Evolutionary conservation across 2,797 vertebrate species (phyloP).

Genomic region (Xyrichtys novacula): DNA sequence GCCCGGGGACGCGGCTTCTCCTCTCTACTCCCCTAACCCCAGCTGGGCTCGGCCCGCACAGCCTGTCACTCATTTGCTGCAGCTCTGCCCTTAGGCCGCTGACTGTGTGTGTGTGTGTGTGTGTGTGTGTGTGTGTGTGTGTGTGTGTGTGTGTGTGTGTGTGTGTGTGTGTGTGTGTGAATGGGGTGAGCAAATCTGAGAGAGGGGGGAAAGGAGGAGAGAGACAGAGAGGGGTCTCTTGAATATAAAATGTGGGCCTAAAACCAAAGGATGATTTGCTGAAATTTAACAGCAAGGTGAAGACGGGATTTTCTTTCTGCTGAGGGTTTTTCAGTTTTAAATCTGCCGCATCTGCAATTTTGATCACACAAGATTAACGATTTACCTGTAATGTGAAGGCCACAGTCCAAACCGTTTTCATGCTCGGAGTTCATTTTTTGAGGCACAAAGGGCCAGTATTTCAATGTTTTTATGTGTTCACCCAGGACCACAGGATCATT

Average conservation of each 20-base stretch:
- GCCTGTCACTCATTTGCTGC: conserved; percentile 87
- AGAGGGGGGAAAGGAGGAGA: conserved; percentile 1
- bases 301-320: conserved; percentile 28
- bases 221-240: conserved; percentile 43
- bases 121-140: conserved; percentile 42
- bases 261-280: conserved; percentile 48
- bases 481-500: background rate
- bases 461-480: background rate
- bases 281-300: conserved; percentile 57
- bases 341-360: background rate
- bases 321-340: background rate
- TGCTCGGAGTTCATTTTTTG: background rate
- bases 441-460: background rate
- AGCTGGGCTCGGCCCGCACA: conserved; percentile 82
- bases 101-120: conserved; percentile 37
- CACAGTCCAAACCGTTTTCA: background rate
- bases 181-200: conserved; percentile 22
- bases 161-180: conserved; percentile 29
- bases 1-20: conserved; percentile 81
- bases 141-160: conserved; percentile 24
- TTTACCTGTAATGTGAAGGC: background rate
- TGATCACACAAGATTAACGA: background rate
- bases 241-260: conserved; percentile 64
- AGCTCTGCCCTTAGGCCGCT: conserved; percentile 78
- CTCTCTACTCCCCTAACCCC: conserved; percentile 80